Conservation (phyloP, 2,797 vertebrate genomes). For the Remorina albescens region DNA sequence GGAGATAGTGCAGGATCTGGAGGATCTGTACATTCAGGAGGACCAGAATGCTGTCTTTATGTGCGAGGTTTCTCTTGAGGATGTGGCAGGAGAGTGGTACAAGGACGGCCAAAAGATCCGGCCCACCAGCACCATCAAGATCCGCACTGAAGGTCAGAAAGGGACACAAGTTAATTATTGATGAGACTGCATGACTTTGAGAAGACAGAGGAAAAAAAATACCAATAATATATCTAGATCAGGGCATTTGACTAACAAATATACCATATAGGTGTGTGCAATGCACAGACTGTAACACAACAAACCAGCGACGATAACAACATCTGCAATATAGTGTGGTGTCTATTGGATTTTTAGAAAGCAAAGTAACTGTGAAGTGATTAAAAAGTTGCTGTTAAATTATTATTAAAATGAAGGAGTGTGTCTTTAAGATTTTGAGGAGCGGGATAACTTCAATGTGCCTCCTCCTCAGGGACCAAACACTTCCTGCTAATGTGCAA, state of each 20-base stretch:
- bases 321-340: no score
- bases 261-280: background rate
- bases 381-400: no score
- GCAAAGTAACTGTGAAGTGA: background rate
- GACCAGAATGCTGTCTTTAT: slow-evolving; percentile 92
- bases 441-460: background rate
- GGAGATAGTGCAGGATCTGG: slow-evolving; percentile 84
- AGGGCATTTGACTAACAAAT: background rate
- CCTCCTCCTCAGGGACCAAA: slow-evolving; percentile 84
- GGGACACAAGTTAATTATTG: background rate
- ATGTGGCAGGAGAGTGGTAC: slow-evolving; percentile 89
- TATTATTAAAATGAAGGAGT: no score
- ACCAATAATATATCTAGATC: background rate
- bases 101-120: slow-evolving; percentile 86
- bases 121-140: slow-evolving; percentile 87
- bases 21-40: slow-evolving; percentile 86
- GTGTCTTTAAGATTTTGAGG: background rate
- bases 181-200: background rate
- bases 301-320: background rate
- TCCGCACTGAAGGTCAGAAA: slow-evolving; percentile 89
- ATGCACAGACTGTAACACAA: background rate
- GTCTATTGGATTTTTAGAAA: no score
- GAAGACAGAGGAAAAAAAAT: background rate
- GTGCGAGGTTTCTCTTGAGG: slow-evolving; percentile 87
- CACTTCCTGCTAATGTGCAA: slow-evolving; percentile 93